Evolutionary conservation across 2,888 invertebrate species (phyloP), one percentile per base, ranked within the genome.

Genomic region (Rhaphigaster nebulosa): DNA sequence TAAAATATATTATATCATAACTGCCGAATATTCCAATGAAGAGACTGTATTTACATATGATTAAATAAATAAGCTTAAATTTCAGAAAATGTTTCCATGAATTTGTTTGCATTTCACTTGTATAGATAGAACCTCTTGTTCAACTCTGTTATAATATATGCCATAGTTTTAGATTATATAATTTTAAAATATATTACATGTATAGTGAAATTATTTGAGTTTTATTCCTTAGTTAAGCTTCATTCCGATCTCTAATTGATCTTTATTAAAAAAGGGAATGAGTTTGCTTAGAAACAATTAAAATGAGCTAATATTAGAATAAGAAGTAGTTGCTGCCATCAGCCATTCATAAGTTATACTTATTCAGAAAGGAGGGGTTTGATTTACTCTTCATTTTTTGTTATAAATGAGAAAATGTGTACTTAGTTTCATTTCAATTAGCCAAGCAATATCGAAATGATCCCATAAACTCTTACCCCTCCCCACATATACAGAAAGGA

Each of bases 11-110:
- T 88, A 70, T 87, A 84, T 87, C 87, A 87, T 60, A 89, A 91
- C 91, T 91, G 91, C 91, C 91, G 91, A 91, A 91, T 91, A 91
- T 91, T 91, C 91, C 91, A 90, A 91, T 91, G 80, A 84, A 56
- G 90, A 87, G 87, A 90, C 90, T 90, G 87, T 90, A 87, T 90
- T 89, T 89, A 89, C 90, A 90, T 87, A 90, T 87, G 90, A 90
- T 26, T 89, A 89, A 89, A 89, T 89, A 76, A 89, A 76, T 89
- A 76, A 89, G 89, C 70, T 88, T 88, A 60, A 89, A 89, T 56
- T 50, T 87, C 54, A 54, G 87, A 38, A 54, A 54, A 54, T 54
- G 52, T 87, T 56, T 54, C 87, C 84, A 84, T 84, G 26, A 84
- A 84, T 50, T 41, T 84, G 45, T 84, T 84, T 84, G 84, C 84